Base-by-base conservation (phyloP, 2,797 vertebrate species). In the Amphiprion clarkii region DNA sequence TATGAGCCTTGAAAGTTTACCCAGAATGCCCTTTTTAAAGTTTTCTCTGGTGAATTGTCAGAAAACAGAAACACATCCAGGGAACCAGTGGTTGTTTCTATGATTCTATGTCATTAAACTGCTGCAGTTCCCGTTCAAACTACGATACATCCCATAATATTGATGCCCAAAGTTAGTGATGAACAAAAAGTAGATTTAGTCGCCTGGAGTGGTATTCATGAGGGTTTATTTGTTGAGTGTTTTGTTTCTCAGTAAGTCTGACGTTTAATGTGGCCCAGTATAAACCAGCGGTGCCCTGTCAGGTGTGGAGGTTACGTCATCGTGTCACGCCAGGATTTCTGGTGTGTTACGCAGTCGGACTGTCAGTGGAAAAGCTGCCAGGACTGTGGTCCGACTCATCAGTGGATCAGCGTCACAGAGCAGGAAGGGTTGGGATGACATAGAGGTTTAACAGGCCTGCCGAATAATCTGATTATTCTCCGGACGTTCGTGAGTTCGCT, bases 391-490 rank as follows among this genome's bases (percentile, higher is more conserved):
- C 51, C 67, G 44, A 58, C 59, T 70, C 60, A 67, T 81, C 61
- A 66, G 25, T 31, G 23, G 31, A 67, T 58, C 31, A 48, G 61
- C 1, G 67, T 75, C 74, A 36, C 33, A 69, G 61, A 86, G 73
- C 78, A 76, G 85, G 78, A 82, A 84, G 42, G 2, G 14, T 31
- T 4, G 44, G 61, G 56, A 48, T 13, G 1, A 31, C 31, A 4
- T 1, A 40, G 19, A 76, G 71, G 27, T 85, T 85, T 74, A 56
- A 21, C 7, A 29, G 42, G 42, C 19, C 39, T 19, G 10, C 31
- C n/a, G 60, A 48, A 64, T 65, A 46, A 77, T 49, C 39, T 10
- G 16, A 46, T 40, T 82, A 21, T 64, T 64, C 23, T 76, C 60
- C 55, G 46, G 25, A 9, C 54, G 39, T 51, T n/a, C 14, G 12